phyloP scores from a whole-genome alignment of 1,140 invertebrate genomes.

The Wasmannia auropunctata region DNA sequence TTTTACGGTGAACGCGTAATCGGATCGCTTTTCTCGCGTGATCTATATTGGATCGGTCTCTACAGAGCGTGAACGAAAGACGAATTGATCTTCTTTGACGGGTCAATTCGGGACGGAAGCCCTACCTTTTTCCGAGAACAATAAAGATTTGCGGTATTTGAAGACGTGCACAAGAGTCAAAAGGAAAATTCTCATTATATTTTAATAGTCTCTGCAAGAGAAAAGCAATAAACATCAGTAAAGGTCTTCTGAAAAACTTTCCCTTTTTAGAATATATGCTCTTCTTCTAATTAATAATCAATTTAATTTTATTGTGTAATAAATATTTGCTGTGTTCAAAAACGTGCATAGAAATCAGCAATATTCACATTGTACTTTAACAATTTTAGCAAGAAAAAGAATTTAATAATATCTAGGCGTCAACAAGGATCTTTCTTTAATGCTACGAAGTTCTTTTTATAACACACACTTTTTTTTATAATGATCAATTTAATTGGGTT shows the following conservation, averaged over 20 bases:
- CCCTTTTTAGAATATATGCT: background rate
- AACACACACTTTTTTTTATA: background rate
- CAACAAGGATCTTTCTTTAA: background rate
- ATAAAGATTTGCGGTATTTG: background rate
- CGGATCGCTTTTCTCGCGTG: background rate
- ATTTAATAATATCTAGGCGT: background rate
- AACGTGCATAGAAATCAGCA: background rate
- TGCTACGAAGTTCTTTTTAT: background rate
- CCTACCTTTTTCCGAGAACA: background rate
- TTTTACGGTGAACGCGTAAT: conserved; percentile 7
- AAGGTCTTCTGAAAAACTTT: background rate
- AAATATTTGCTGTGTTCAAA: background rate
- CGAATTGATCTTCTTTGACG: background rate
- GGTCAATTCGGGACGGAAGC: background rate
- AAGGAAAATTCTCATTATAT: background rate
- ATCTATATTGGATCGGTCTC: background rate
- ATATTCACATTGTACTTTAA: background rate
- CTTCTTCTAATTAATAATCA: background rate
- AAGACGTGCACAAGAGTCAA: background rate
- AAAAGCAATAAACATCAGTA: background rate
- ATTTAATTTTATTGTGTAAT: background rate
- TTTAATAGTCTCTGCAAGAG: background rate
- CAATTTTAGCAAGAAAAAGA: background rate
- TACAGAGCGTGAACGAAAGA: background rate
- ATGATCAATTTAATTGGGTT: background rate